Evolutionary conservation across 2,888 invertebrate genomes (phyloP), one percentile per base, ranked within the genome.

Genomic region (Cabera pusaria): DNA sequence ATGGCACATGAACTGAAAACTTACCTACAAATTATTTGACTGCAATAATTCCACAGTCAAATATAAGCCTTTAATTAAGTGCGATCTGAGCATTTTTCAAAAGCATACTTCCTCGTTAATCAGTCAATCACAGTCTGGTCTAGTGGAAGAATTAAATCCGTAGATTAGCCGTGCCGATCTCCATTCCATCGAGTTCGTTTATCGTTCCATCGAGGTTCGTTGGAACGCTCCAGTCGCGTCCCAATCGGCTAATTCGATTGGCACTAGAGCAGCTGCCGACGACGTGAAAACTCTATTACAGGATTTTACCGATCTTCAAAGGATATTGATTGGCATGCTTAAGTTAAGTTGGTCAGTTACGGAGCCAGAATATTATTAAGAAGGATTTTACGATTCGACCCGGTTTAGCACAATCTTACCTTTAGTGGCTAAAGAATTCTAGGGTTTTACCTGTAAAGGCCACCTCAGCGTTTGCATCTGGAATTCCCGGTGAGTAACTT

Each of bases 231-330:
- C 42, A 60, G 42, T 66, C 69, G 67, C 74, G 24, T 41, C 29
- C 12, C 80, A 80, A 84, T 81, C 74, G 72, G 49, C 72, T 85
- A 85, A 86, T 85, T 85, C 84, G 86, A 84, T 84, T 77, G 84
- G 76, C 75, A 74, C 46, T 43, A 44, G 64, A 66, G 64, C 84
- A 85, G 74, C 81, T 85, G 85, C 61, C 65, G 61, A 66, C 72
- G 75, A 80, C 61, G 73, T 74, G 78, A 72, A 79, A 78, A 80
- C 75, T 80, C 72, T 72, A 70, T 76, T 72, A 73, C 68, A 65
- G 59, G 63, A 66, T 78, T 74, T 35, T 70, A 71, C 64, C 55
- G 59, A 49, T 68, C 56, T 60, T 70, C 64, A 64, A 65, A 64
- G 60, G 62, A 62, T 66, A 71, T 70, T 65, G 72, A 74, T 73